phyloP scores from a whole-genome alignment of 1,140 invertebrate genomes.

The Aphaenogaster floridana region DNA sequence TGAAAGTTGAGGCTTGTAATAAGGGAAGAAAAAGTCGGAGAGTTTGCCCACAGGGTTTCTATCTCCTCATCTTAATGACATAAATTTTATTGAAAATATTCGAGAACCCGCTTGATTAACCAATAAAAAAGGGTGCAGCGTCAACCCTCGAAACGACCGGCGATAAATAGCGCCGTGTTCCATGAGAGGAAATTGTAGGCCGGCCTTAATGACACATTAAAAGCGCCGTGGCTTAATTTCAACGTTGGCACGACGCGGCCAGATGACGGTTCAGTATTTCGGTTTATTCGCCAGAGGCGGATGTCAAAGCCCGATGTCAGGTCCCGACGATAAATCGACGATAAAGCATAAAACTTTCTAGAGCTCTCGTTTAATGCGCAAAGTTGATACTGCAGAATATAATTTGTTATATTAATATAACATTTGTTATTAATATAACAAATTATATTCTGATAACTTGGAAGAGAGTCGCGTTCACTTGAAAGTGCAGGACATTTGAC shows the following conservation, averaged over 20 bases:
- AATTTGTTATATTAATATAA: constrained; percentile 16
- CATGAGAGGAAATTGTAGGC: constrained; percentile 65
- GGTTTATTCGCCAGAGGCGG: constrained; percentile 49
- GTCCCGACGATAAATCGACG: constrained; percentile 18
- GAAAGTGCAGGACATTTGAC: not conserved
- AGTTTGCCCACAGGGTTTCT: constrained; percentile 39
- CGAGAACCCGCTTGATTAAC: constrained; percentile 67
- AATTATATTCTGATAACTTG: constrained; percentile 23
- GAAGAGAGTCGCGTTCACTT: not conserved
- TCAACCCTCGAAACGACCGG: constrained; percentile 46
- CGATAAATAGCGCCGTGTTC: constrained; percentile 63
- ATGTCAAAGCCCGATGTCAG: constrained; percentile 33
- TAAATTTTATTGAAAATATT: constrained; percentile 82
- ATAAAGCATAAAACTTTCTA: constrained; percentile 31
- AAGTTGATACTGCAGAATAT: constrained; percentile 40
- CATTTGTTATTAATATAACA: constrained; percentile 16
- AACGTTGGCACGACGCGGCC: constrained; percentile 58
- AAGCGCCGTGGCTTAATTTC: constrained; percentile 75
- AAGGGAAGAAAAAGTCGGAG: constrained; percentile 66
- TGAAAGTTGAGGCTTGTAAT: constrained; percentile 78
- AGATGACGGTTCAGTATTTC: constrained; percentile 70
- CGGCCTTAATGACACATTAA: constrained; percentile 75
- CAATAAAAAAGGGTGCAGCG: constrained; percentile 64
- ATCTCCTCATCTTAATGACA: constrained; percentile 71
- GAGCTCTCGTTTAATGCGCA: constrained; percentile 15